Conservation (phyloP, 2,797 vertebrate genomes). For the Lerista edwardsae region DNA sequence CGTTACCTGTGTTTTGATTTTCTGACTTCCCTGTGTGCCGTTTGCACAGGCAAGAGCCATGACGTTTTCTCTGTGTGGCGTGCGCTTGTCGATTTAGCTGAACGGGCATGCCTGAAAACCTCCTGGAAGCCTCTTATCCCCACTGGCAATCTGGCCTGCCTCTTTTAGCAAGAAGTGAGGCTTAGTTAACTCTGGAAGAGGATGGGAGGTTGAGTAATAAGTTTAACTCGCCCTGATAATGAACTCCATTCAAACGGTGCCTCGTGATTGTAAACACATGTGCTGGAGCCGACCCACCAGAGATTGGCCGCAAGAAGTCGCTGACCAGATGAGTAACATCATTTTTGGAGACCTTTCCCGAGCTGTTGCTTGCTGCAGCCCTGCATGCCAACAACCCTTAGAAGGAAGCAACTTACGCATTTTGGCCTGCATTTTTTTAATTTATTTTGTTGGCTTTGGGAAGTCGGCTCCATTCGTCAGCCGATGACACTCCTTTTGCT, state of each 20-base stretch:
- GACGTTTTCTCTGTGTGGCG: not conserved
- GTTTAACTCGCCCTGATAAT: not conserved
- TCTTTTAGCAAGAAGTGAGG: not conserved
- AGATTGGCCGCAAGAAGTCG: not conserved
- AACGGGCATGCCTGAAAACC: not conserved
- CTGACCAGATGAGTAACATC: conserved; percentile 13
- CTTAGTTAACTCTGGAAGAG: not conserved
- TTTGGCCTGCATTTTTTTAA: not conserved
- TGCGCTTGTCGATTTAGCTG: not conserved
- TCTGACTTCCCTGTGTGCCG: not conserved
- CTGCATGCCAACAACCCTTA: fast-evolving
- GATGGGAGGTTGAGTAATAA: not conserved
- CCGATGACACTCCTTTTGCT: not conserved
- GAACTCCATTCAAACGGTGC: not conserved
- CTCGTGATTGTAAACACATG: conserved; percentile 26
- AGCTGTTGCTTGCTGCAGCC: fast-evolving
- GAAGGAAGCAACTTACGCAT: conserved; percentile 7
- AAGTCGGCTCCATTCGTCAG: not conserved
- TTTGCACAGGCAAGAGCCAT: not conserved
- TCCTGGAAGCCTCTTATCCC: not conserved
- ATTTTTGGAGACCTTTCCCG: not conserved
- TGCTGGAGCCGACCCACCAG: not conserved
- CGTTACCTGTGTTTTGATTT: not conserved
- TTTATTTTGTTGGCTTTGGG: too few relatives aligned
- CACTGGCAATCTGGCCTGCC: not conserved